Evolutionary conservation across 1,140 invertebrate genomes (phyloP), one percentile per base, ranked within the genome.

Genomic region (Epicauta chinensis): DNA sequence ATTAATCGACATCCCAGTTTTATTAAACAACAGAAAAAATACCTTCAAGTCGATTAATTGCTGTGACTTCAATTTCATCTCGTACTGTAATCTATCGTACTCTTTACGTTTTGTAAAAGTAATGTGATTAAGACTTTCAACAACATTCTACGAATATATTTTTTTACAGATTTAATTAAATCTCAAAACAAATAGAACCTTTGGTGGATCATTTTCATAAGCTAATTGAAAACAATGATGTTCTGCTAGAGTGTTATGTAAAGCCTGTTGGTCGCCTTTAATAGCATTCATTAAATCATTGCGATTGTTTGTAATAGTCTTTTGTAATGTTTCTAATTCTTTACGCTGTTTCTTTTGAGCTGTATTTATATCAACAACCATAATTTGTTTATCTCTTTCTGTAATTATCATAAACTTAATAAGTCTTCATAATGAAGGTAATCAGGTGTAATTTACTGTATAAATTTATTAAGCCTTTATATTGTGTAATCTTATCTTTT

Each of bases 401-500:
- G 46, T 35, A 58, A 61, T 38, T n/a, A 48, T 47, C 37, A 40
- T 13, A 45, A 36, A 39, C 11, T 55, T 40, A 49, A 35, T n/a
- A 15, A 35, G 6, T 34, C 11, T 39, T 43, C 9, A 29, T 34
- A 38, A 15, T 32, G 9, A 11, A 14, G 13, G 12, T 39, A 47
- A 41, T 15, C 38, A n/a, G 11, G 1, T 31, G 29, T 17, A 2
- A 58, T 68, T 73, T 69, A 82, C 81, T 77, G 51, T 81, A 75
- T 41, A 82, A 70, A 61, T 78, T 81, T 2, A 81, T 73, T 15
- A 82, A 66, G 34, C 78, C 77, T 15, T 80, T 74, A 56, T 81
- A 83, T 59, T 81, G 79, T 36, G 72, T 73, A 31, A 82, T 73
- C 71, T 81, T 83, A 53, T 84, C 79, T 55, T 72, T 75, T 2